These are phyloP conservation scores for Arion vulgaris DNA, from an alignment of 1,140 invertebrate species.

Conservation along the genomic window DNA sequence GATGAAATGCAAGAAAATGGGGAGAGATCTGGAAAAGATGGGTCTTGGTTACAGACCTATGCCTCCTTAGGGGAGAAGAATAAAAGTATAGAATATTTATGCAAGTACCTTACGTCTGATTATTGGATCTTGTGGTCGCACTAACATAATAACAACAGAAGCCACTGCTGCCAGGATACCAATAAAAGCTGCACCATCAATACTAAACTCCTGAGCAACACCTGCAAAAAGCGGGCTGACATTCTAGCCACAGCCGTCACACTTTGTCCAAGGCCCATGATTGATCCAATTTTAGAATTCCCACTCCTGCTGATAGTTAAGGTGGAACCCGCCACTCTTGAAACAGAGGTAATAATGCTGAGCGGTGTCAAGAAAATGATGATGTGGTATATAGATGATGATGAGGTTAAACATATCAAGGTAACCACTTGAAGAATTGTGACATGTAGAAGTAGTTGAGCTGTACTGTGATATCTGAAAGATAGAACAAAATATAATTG, in stretches of 20 bases:
- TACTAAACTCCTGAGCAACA: slow-evolving; percentile 58
- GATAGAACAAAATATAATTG: not conserved
- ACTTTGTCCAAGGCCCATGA: slow-evolving; percentile 69
- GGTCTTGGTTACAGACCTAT: no score
- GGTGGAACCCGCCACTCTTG: slow-evolving; percentile 63
- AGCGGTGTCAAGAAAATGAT: slow-evolving; percentile 61
- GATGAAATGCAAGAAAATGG: no score
- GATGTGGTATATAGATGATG: slow-evolving; percentile 49
- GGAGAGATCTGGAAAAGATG: no score
- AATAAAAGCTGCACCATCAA: slow-evolving; percentile 55
- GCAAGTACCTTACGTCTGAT: not conserved
- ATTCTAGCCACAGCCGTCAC: slow-evolving; percentile 69
- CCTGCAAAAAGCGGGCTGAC: slow-evolving; percentile 71
- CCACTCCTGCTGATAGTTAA: slow-evolving; percentile 61
- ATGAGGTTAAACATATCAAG: slow-evolving; percentile 49
- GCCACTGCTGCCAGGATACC: slow-evolving; percentile 48
- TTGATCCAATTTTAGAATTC: slow-evolving; percentile 58
- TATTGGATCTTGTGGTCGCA: slow-evolving; percentile 39
- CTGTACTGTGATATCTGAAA: slow-evolving; percentile 60
- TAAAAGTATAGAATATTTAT: not conserved
- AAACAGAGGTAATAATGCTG: slow-evolving; percentile 65
- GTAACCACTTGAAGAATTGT: slow-evolving; percentile 55
- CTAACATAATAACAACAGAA: slow-evolving; percentile 50
- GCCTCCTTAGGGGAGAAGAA: no score
- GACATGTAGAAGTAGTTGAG: slow-evolving; percentile 61